Evolutionary conservation across 2,888 invertebrate species (phyloP), one percentile per base, ranked within the genome.

Genomic region (Trissolcus brochymenae): DNA sequence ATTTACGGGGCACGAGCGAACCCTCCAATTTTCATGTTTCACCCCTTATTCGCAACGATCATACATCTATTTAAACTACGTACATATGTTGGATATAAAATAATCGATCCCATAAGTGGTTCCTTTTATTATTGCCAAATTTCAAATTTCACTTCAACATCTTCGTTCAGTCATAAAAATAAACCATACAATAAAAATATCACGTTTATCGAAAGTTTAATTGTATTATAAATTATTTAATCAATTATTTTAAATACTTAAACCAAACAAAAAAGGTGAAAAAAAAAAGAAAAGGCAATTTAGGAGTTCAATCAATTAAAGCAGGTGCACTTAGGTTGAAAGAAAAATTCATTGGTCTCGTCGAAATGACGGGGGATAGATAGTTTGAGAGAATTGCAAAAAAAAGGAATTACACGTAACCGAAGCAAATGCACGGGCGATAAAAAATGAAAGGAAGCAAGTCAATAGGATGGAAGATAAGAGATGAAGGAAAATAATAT

Each of bases 391-490:
- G 19, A 68, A 68, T 68, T 17, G 40, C 14, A 29, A 43, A 53
- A 16, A 43, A 53, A 16, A 16, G 17, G 14, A 55, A 49, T 65
- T 55, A 56, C 56, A 66, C 56, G 40, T n/a, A 40, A 50, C 35
- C 25, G 46, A 41, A 53, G 53, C 25, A 51, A 62, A 41, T 25
- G 50, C 16, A 14, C 35, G 17, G 51, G 35, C 14, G 49, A 62
- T 25, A 16, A 64, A 51, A 71, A 64, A 55, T 51, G 67, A 59
- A 75, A 59, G 25, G 35, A 60, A 59, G 51, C 21, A 61, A 60
- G 61, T 51, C 29, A 57, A 73, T 65, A 65, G 75, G 70, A 77
- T 41, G 62, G 59, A 62, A 72, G 62, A 68, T 68, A 67, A 74
- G 73, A 53, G 61, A 25, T 35, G 53, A 64, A 61, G 55, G 66